A percentile compares a stretch with the other conserved stretches of the same genome.
Evolutionary conservation across 2,888 invertebrate genomes (phyloP).

Genomic region (Limnephilus lunatus): DNA sequence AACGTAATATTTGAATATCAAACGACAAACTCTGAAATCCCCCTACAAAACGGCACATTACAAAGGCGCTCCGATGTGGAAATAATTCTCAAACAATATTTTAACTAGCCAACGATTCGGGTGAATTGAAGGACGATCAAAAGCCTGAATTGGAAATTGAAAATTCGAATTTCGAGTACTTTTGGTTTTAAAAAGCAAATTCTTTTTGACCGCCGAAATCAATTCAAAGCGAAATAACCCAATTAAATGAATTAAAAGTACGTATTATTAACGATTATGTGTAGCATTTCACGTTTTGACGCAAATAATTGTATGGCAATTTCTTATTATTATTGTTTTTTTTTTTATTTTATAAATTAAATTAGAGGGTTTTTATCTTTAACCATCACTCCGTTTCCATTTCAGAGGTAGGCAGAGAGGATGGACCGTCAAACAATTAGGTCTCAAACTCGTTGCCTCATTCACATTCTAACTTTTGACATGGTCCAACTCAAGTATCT

Average conservation of each 20-base stretch:
- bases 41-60: background rate
- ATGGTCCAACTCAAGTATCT: too few species aligned
- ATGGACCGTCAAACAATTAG: too few species aligned
- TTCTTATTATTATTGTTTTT: too few species aligned
- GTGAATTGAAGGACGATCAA: slow-evolving; percentile 22
- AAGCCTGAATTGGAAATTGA: background rate
- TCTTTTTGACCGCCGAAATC: background rate
- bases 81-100: slow-evolving; percentile 41
- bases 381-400: too few species aligned
- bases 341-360: too few species aligned
- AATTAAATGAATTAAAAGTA: background rate
- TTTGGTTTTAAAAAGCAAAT: background rate
- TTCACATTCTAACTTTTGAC: too few species aligned
- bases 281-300: too few species aligned
- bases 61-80: slow-evolving; percentile 10
- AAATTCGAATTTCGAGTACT: background rate
- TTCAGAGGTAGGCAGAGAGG: too few species aligned
- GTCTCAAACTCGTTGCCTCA: too few species aligned
- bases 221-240: background rate
- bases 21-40: background rate
- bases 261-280: background rate
- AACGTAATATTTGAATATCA: background rate
- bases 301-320: too few species aligned
- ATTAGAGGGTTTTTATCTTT: too few species aligned
- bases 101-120: slow-evolving; percentile 43